These are phyloP conservation scores for Deroplatys truncata DNA, from an alignment of 2,888 invertebrate species.

Conservation along the genomic window DNA sequence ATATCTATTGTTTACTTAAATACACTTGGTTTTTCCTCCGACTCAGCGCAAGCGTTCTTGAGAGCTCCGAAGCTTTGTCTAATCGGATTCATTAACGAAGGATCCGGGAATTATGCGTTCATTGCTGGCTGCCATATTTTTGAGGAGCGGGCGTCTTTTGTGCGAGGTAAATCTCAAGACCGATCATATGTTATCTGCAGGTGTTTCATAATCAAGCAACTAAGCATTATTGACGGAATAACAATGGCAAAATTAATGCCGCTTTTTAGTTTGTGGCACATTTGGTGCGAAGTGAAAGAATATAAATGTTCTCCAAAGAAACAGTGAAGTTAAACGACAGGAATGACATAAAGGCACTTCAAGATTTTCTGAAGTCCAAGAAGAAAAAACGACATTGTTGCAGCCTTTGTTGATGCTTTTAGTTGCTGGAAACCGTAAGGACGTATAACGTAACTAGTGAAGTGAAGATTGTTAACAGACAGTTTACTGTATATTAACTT, in stretches of 20 bases:
- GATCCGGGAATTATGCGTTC: constrained; percentile 54
- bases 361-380: background rate
- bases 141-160: constrained; percentile 38
- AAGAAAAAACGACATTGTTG: background rate
- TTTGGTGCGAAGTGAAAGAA: constrained; percentile 5
- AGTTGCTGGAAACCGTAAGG: background rate
- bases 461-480: background rate
- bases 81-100: constrained; percentile 58
- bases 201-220: background rate
- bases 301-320: constrained; percentile 2
- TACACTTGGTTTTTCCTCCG: constrained; percentile 33
- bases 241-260: background rate
- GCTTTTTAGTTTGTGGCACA: background rate
- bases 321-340: constrained; percentile 2
- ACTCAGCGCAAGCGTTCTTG: constrained; percentile 30
- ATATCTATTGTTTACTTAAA: constrained; percentile 33
- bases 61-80: constrained; percentile 41
- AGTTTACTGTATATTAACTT: background rate
- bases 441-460: background rate
- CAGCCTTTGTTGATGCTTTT: background rate
- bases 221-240: background rate
- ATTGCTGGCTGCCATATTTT: constrained; percentile 51
- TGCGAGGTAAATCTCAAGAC: constrained; percentile 23
- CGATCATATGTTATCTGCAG: constrained; percentile 10
- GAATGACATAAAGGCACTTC: constrained; percentile 1